These are phyloP conservation scores for Lissonota sp. DNA, from an alignment of 2,888 invertebrate species.

Conservation along the genomic window DNA sequence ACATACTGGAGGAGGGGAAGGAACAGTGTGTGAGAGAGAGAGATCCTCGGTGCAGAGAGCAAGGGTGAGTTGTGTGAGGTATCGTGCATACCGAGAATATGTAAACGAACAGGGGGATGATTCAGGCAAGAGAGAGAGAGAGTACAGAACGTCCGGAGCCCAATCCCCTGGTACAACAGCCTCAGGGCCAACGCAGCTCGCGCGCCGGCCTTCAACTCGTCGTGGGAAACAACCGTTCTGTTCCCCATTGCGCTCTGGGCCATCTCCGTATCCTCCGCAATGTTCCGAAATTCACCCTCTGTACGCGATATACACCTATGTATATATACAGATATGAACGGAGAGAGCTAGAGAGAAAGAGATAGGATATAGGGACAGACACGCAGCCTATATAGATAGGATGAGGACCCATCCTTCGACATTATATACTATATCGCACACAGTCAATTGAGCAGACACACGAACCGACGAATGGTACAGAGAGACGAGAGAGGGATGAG, in stretches of 20 bases:
- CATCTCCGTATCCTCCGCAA: conserved; percentile 70
- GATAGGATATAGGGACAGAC: conserved; percentile 50
- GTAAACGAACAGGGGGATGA: conserved; percentile 53
- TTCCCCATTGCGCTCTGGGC: conserved; percentile 76
- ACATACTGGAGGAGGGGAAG: conserved; percentile 50
- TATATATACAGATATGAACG: conserved; percentile 21
- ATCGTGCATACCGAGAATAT: conserved; percentile 62
- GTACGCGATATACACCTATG: conserved; percentile 47
- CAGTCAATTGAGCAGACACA: conserved; percentile 63
- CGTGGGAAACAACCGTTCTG: conserved; percentile 79
- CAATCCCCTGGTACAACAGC: conserved; percentile 73
- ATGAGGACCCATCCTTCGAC: conserved; percentile 51
- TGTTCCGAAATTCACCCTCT: conserved; percentile 52
- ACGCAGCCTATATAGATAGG: conserved; percentile 29
- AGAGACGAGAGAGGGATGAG: conserved; percentile 47
- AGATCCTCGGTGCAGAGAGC: conserved; percentile 66
- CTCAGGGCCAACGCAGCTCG: conserved; percentile 68
- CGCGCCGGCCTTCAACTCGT: conserved; percentile 65
- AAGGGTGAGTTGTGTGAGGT: conserved; percentile 57
- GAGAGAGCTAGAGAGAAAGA: conserved; percentile 22
- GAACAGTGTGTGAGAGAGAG: conserved; percentile 61
- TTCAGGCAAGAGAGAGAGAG: conserved; percentile 48
- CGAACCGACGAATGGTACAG: conserved; percentile 50
- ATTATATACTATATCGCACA: conserved; percentile 34
- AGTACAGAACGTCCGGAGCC: conserved; percentile 62